Evolutionary conservation across 2,113 vertebrate species (phyloP), one percentile per base, ranked within the genome.

Genomic region (Ailurus styani): DNA sequence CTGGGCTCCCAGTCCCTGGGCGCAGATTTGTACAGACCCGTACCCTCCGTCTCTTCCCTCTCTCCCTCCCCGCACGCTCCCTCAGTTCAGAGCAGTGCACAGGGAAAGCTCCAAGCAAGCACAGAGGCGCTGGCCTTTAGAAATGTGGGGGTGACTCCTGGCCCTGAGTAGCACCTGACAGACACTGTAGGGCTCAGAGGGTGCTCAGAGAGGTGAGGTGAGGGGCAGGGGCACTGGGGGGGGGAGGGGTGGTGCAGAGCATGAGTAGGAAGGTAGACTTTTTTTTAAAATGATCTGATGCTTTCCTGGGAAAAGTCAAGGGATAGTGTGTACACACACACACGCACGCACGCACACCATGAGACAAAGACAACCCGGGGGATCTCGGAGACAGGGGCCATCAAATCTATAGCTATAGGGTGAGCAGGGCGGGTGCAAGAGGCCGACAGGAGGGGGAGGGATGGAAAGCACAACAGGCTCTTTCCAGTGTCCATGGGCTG

Each of bases 401-500:
- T 31, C 17, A 11, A 60, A 70, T 96, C 57, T 82, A 42, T 34
- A 62, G 45, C 68, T 89, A 18, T 0, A 17, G 47, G 25, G 37
- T 55, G 73, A 93, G 45, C 34, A 91, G 47, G 40, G 40, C n/a
- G 17, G n/a, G 73, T n/a, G 10, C 2, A 3, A 64, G 45, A 57
- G 31, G 70, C 2, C 9, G 31, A 50, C 3, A 5, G 54, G 10
- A 23, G 27, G 52, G 62, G 78, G 11, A 40, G 11, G 15, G 40
- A 21, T 1, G 47, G 13, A 25, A 50, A 93, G 17, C 0, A 0
- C 55, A 45, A 70, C 4, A 11, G 29, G 7, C 10, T 94, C 94
- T 54, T 94, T 93, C 96, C 97, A 96, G 64, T 93, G 96, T 93
- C 95, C 95, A 50, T 72, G 96, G 94, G 57, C 79, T 96, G 87